These are phyloP conservation scores for Chaunax sp. DNA, from an alignment of 2,797 vertebrate species.

Conservation along the genomic window DNA sequence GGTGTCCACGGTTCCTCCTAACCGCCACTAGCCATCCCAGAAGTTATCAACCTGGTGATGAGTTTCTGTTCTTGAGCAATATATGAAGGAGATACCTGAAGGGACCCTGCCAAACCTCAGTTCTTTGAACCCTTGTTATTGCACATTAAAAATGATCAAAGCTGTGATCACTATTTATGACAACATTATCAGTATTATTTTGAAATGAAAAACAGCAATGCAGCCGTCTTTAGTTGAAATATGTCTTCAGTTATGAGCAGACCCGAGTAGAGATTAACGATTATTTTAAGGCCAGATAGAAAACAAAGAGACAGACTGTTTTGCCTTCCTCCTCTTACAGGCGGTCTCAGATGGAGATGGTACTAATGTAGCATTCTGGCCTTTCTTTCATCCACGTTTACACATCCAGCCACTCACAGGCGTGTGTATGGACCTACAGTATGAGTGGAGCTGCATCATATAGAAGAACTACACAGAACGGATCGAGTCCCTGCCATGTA, in stretches of 20 bases:
- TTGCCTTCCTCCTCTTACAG: conserved; percentile 18
- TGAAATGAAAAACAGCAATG: conserved; percentile 33
- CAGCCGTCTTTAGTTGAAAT: conserved; percentile 43
- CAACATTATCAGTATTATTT: conserved; percentile 78
- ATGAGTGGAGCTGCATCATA: conserved; percentile 24
- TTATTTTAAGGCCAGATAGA: conserved; percentile 31
- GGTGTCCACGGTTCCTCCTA: conserved; percentile 15
- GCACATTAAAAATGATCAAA: conserved; percentile 76
- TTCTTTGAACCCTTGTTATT: conserved; percentile 66
- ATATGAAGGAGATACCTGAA: conserved; percentile 54
- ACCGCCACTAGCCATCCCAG: conserved; percentile 27
- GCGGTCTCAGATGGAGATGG: conserved; percentile 44
- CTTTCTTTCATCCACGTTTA: conserved; percentile 35
- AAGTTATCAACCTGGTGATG: conserved; percentile 44
- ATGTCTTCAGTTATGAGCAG: conserved; percentile 42
- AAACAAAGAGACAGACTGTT: conserved; percentile 21
- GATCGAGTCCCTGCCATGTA: conserved; percentile 54
- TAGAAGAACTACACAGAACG: conserved; percentile 51
- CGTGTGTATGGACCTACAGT: conserved; percentile 58
- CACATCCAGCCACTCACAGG: conserved; percentile 39
- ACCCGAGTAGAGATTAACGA: conserved; percentile 39
- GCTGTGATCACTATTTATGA: conserved; percentile 72
- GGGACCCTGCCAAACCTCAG: conserved; percentile 55
- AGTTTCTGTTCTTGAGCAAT: conserved; percentile 67
- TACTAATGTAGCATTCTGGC: conserved; percentile 75